Conservation (phyloP, 2,888 invertebrate species). For the Diarsia brunnea region DNA sequence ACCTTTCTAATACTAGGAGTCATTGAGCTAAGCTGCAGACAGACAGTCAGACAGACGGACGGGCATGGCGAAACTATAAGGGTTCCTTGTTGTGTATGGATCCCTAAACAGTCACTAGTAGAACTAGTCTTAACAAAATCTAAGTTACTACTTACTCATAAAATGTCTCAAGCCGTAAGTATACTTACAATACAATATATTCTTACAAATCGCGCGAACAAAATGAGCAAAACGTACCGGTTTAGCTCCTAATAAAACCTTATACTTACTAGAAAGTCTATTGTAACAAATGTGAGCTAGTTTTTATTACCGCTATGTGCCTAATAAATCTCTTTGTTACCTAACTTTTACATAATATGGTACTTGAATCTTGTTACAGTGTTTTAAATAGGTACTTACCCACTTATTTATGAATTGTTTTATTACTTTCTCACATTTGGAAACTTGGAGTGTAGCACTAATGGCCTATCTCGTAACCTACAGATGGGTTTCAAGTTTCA, state of each 20-base stretch:
- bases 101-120: too few species aligned
- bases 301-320: constrained; percentile 41
- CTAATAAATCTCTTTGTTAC: constrained; percentile 43
- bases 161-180: background rate
- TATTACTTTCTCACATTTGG: constrained; percentile 8
- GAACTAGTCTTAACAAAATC: background rate
- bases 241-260: constrained; percentile 33
- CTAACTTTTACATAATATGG: constrained; percentile 39
- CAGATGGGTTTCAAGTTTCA: constrained; percentile 13
- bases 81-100: too few species aligned
- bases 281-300: constrained; percentile 20
- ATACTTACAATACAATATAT: background rate
- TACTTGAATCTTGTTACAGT: constrained; percentile 25
- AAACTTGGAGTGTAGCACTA: constrained; percentile 23
- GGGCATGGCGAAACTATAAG: too few species aligned
- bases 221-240: constrained; percentile 32
- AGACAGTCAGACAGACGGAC: too few species aligned
- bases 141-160: background rate
- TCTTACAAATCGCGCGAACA: background rate
- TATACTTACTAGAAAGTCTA: constrained; percentile 5
- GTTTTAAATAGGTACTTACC: constrained; percentile 3
- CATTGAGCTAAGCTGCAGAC: too few species aligned
- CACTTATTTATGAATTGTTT: constrained; percentile 28
- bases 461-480: background rate
- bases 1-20: too few species aligned